Percentiles rank a stretch among this genome's conserved stretches.
Evolutionary conservation across 2,888 invertebrate species (phyloP).

Genomic region (Chloromyia formosa): DNA sequence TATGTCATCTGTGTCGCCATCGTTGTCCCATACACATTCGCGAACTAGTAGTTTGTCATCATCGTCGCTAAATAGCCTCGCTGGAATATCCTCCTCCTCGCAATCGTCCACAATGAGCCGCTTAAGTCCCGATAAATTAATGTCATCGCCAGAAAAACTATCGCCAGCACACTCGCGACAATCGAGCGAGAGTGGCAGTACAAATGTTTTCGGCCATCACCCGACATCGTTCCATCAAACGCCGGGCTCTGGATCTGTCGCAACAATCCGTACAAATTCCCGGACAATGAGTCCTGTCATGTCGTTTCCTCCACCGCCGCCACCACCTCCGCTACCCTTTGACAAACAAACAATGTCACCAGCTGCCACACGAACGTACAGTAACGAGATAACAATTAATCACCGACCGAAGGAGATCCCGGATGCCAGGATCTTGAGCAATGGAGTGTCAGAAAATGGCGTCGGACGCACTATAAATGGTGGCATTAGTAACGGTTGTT

Average conservation of each 20-base stretch:
- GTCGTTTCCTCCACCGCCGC: constrained; percentile 56
- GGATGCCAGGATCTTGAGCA: constrained; percentile 54
- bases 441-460: constrained; percentile 24
- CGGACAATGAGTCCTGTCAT: constrained; percentile 23
- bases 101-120: constrained; percentile 43
- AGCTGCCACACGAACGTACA: constrained; percentile 51
- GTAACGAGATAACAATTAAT: constrained; percentile 53
- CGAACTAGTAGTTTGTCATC: constrained; percentile 60
- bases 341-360: constrained; percentile 48
- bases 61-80: constrained; percentile 47
- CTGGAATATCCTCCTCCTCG: constrained; percentile 37
- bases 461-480: constrained; percentile 8
- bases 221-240: background rate
- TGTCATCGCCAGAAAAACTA: constrained; percentile 49
- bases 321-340: constrained; percentile 54
- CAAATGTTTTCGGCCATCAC: constrained; percentile 18
- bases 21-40: constrained; percentile 53
- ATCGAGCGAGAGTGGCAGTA: constrained; percentile 50
- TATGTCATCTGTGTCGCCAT: constrained; percentile 54
- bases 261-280: constrained; percentile 51
- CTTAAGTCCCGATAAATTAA: constrained; percentile 49
- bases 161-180: constrained; percentile 51
- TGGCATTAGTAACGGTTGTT: constrained; percentile 51
- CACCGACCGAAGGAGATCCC: constrained; percentile 58
- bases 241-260: constrained; percentile 50